Conservation (phyloP, 2,797 vertebrate species). For the Anniella stebbinsi region DNA sequence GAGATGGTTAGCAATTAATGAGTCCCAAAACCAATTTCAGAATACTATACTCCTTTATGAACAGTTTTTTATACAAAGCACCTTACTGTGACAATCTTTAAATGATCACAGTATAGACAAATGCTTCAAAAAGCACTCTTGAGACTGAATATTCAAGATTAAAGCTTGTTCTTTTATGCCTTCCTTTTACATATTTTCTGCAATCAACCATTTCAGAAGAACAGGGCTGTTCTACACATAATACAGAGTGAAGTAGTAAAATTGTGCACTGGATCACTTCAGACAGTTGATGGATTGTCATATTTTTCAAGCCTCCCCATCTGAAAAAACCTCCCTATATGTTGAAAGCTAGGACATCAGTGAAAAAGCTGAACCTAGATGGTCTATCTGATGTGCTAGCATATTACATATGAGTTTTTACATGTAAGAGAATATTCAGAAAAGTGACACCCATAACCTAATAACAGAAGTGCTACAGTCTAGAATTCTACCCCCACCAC, state of each 20-base stretch:
- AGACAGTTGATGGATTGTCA: not conserved
- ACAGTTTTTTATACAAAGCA: constrained; percentile 48
- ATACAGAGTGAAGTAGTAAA: not conserved
- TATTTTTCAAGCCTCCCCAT: not conserved
- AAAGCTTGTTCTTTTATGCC: constrained; percentile 48
- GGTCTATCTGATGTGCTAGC: not conserved
- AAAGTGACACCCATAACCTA: not conserved
- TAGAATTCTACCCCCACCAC: not conserved
- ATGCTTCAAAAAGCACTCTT: constrained; percentile 61
- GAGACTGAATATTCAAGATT: constrained; percentile 60
- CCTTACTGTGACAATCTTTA: constrained; percentile 58
- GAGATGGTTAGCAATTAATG: constrained; percentile 75
- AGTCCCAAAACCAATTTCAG: constrained; percentile 76
- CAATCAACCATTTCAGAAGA: not conserved
- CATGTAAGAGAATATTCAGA: not conserved
- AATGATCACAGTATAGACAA: constrained; percentile 38
- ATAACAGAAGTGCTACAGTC: not conserved
- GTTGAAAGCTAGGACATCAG: not conserved
- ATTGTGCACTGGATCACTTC: not conserved
- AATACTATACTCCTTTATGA: constrained; percentile 54
- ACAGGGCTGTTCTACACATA: not conserved
- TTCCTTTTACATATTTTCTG: not conserved
- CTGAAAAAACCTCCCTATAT: not conserved
- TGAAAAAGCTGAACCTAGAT: not conserved
- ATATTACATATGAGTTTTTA: not conserved